Base-by-base conservation (phyloP, 1,140 invertebrate genomes). In the Hestina assimilis region DNA sequence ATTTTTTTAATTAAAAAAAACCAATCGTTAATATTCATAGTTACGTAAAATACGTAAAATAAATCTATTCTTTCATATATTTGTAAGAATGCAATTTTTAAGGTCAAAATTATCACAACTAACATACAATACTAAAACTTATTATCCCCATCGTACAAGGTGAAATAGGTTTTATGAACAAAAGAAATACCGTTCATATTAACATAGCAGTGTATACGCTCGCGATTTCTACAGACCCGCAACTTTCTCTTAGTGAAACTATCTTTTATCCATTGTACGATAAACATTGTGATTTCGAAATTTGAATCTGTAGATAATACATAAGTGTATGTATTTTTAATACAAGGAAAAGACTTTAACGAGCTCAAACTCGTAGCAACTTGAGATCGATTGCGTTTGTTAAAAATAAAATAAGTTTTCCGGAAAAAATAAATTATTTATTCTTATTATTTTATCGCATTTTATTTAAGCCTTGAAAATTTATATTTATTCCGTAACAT, bases 231-330 rank as follows among this genome's bases (percentile, higher is more conserved):
- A 85, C 70, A 23, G 59, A 69, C 61, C 70, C 42, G 56, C 66
- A 61, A 85, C 82, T 85, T 85, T 85, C 82, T 79, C 82, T 78
- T 67, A 72, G 82, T 76, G 82, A 85, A 85, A 85, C 82, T 69
- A 66, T 72, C 73, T 82, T 80, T 85, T 79, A 77, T 71, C 62
- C 72, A 79, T 81, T 81, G 80, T 78, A 56, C 52, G 42, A 8
- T 51, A 65, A 40, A 52, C 40, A 38, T 42, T 24, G 38, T 20
- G 69, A 73, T 75, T 73, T 75, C 65, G 59, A 77, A 72, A 62
- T 65, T 66, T 58, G 38, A 58, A 43, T 45, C 48, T 26, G 23
- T 28, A 17, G 3, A 38, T 19, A 38, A 38, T 17, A 8, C 9
- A 38, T 9, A n/a, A n/a, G 6, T 3, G 1, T 9, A 12, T 17